Percentiles rank a stretch among this genome's conserved stretches.
Conservation (phyloP, 2,797 vertebrate species). For the Champsocephalus esox region DNA sequence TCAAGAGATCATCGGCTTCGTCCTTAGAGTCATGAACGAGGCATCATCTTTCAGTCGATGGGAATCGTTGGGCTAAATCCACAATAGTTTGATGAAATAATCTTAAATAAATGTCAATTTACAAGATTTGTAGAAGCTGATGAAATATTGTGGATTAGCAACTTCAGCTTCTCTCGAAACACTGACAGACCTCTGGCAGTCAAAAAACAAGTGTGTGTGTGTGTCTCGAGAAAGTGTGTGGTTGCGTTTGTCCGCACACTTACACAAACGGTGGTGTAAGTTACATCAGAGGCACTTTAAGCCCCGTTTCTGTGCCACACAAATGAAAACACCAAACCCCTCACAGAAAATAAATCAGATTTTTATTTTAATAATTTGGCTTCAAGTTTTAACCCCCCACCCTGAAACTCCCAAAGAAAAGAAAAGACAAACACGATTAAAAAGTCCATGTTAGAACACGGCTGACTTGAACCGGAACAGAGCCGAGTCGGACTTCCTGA, state of each 20-base stretch:
- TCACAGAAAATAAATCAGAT: conserved; percentile 61
- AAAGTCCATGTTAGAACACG: conserved; percentile 76
- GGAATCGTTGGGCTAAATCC: not conserved
- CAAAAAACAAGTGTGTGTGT: conserved; percentile 1
- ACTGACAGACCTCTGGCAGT: conserved; percentile 14
- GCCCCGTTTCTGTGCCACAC: conserved; percentile 79
- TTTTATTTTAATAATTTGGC: conserved; percentile 82
- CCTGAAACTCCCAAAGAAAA: conserved; percentile 6
- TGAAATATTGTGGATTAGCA: not conserved
- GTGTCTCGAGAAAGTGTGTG: conserved; percentile 9
- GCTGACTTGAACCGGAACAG: conserved; percentile 69
- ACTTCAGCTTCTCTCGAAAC: conserved; percentile 27
- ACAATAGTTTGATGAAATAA: not conserved
- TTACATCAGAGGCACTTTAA: conserved; percentile 80
- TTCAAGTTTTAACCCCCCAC: conserved; percentile 75
- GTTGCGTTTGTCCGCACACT: conserved; percentile 47
- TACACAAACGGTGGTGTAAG: conserved; percentile 68
- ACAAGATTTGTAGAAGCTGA: not conserved
- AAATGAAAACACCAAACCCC: conserved; percentile 66
- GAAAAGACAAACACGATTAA: conserved; percentile 11
- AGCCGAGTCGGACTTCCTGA: conserved; percentile 29
- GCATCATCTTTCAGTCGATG: not conserved
- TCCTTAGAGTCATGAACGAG: not conserved
- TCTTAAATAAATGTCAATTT: not conserved
- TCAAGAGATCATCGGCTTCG: not conserved